Evolutionary conservation across 2,888 invertebrate genomes (phyloP), one percentile per base, ranked within the genome.

Genomic region (Antitype chi): DNA sequence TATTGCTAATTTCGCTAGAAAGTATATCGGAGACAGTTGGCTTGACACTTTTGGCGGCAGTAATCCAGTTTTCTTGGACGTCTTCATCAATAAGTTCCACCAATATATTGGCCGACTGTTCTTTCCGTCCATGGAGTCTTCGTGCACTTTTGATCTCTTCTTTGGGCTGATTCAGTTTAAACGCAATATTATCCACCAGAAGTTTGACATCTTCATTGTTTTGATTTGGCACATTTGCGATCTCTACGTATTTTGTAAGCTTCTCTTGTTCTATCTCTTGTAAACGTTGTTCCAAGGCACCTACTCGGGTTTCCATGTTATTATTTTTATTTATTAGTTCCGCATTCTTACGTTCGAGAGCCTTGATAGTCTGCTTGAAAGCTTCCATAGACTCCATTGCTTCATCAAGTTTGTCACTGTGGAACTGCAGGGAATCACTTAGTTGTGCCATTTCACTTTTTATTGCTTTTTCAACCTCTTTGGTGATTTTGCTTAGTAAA

Each of bases 1-100:
- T 52, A 17, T 53, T 59, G 4, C 53, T 57, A 67, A 15, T 20
- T 52, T 59, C 57, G 25, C 38, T 43, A 23, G 53, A 9, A 9
- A 32, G 28, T 8, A 72, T 43, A n/a, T 72, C 63, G 6, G 38
- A 11, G 3, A 72, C 43, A n/a, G 25, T 60, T 53, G 43, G 23
- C 55, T 72, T 72, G 32, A 43, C n/a, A 55, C 63, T 64, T 55
- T 72, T 72, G 11, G 71, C 38, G 47, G 59, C 64, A 53, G n/a
- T 43, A 38, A 72, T 72, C 64, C 63, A 72, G 15, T 49, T 38
- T 38, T 38, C 38, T 38, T 38, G 38, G 38, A 38, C 6, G 38
- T 2, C 38, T 38, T 38, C 38, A 38, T 38, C 3, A 38, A 5
- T 38, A 5, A 38, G 38, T 38, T 38, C 38, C 38, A 32, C 32